Evolutionary conservation across 2,113 vertebrate species (phyloP).

Genomic region (Nymphicus hollandicus): DNA sequence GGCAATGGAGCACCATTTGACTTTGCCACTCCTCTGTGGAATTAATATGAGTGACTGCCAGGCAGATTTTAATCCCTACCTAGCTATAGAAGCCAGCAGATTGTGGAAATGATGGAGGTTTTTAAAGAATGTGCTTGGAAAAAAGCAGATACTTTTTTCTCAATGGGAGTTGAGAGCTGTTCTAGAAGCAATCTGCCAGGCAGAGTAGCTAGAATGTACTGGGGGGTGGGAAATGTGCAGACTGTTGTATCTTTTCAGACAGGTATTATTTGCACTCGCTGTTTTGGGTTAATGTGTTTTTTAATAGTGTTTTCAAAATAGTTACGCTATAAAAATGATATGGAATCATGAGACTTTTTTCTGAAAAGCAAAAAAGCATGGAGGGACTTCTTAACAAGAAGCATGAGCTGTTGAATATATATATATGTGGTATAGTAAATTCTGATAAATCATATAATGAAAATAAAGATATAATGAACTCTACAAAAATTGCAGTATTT

Average conservation of each 20-base stretch:
- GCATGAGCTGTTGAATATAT: not conserved
- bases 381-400: not conserved
- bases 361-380: not conserved
- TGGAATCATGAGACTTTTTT: not conserved
- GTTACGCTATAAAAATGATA: conserved; percentile 12
- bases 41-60: conserved; percentile 33
- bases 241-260: not conserved
- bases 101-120: conserved; percentile 72
- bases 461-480: not conserved
- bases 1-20: conserved; percentile 64
- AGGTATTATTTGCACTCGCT: conserved; percentile 5
- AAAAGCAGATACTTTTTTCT: not conserved
- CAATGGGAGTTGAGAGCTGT: not conserved
- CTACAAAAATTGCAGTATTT: not conserved
- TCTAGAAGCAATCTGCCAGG: not conserved
- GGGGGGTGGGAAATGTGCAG: not conserved
- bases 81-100: conserved; percentile 9
- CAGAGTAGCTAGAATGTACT: not conserved
- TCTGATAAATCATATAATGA: not conserved
- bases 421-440: not conserved
- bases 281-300: conserved; percentile 7
- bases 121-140: conserved; percentile 11
- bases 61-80: conserved; percentile 32
- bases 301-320: conserved; percentile 23
- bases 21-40: conserved; percentile 45